Evolutionary conservation across 1,140 invertebrate genomes (phyloP).

Genomic region (Bursaphelenchus mucronatus): DNA sequence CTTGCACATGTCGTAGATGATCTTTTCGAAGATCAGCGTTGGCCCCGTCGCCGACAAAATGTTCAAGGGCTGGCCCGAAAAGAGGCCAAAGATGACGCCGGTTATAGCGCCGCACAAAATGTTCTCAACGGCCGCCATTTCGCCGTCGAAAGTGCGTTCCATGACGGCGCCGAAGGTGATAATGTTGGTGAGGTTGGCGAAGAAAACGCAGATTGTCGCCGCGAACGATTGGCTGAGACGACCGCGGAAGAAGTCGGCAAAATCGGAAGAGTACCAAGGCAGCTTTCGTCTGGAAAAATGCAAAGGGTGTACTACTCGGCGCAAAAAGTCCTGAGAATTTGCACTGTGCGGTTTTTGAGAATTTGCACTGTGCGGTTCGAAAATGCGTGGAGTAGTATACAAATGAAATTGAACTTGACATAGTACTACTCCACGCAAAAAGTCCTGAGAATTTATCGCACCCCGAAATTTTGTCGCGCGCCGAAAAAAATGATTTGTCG

Average conservation of each 20-base stretch:
- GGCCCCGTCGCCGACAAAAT: slow-evolving; percentile 64
- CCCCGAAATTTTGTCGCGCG: too few species aligned
- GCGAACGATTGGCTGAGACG: slow-evolving; percentile 48
- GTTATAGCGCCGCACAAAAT: slow-evolving; percentile 62
- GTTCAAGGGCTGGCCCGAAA: slow-evolving; percentile 64
- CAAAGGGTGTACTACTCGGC: too few species aligned
- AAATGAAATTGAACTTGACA: too few species aligned
- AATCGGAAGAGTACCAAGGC: slow-evolving; percentile 60
- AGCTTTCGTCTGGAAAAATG: slow-evolving; percentile 32
- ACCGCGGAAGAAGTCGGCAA: slow-evolving; percentile 60
- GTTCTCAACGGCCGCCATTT: slow-evolving; percentile 63
- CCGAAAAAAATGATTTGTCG: too few species aligned
- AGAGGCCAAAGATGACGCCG: slow-evolving; percentile 63
- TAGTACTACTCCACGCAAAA: too few species aligned
- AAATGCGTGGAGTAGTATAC: too few species aligned
- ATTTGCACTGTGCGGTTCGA: too few species aligned
- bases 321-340: too few species aligned
- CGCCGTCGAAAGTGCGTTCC: slow-evolving; percentile 55
- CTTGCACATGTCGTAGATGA: slow-evolving; percentile 62
- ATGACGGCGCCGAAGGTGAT: slow-evolving; percentile 63
- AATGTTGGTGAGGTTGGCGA: slow-evolving; percentile 63
- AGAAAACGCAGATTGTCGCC: slow-evolving; percentile 61
- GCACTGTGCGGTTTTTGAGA: too few species aligned
- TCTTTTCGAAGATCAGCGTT: slow-evolving; percentile 63
- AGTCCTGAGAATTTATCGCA: too few species aligned